Evolutionary conservation across 2,888 invertebrate genomes (phyloP), one percentile per base, ranked within the genome.

Genomic region (Chouioia cunea): DNA sequence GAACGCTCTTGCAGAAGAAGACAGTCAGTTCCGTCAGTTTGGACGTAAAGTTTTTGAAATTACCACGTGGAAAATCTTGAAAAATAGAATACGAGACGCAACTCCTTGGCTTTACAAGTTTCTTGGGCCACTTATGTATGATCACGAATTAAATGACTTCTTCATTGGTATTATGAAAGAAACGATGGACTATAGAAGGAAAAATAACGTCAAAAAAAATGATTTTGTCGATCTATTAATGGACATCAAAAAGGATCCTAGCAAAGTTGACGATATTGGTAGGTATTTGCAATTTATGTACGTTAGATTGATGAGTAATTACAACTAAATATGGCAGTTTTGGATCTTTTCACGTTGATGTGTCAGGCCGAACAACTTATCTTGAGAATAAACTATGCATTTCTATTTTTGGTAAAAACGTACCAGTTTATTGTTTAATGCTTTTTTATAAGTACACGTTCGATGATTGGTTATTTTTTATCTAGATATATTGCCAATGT

Each of bases 191-290:
- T 80, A 85, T 60, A 78, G 88, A 44, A 79, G 82, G 64, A 77
- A 84, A 44, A 84, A 83, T 50, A 83, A 83, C 43, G 75, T 86
- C n/a, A 77, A 78, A 23, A 78, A 85, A 48, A 83, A 86, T 27
- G 88, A 88, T 76, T 87, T 87, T 63, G 74, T 88, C 4, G 85
- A 87, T 73, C 75, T 85, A 15, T 77, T 87, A 16, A 79, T 80
- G 60, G 82, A 86, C 4, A 60, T 87, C 18, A 78, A 72, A 36
- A 72, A 80, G 1, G 64, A 80, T 56, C 79, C 81, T 0, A 73
- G 71, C 0, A 77, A 78, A 73, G n/a, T 78, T 16, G 69, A 69
- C 0, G 77, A 79, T 27, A 77, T 81, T 18, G 78, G 81, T 80
- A 63, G 69, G 74, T 58, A 54, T 18, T 16, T 16, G 3, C 2